Percentiles rank a stretch among this genome's conserved stretches.
phyloP scores from a whole-genome alignment of 2,888 invertebrate species.

The Gastrophysa polygoni region DNA sequence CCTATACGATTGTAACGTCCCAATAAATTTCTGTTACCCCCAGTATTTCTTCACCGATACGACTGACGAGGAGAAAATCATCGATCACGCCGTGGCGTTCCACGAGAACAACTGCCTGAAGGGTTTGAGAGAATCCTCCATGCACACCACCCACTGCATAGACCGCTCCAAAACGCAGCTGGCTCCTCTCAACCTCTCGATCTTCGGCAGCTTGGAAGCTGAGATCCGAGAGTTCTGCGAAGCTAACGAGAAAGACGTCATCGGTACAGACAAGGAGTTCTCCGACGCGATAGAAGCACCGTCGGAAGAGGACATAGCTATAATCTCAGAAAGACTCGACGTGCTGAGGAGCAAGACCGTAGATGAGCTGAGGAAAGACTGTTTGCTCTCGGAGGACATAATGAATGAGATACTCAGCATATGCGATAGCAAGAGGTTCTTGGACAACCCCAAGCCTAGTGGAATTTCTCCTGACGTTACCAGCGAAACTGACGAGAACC shows the following conservation, averaged over 20 bases:
- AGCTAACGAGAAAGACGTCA: not conserved
- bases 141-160: slow-evolving; percentile 11
- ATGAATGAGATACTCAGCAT: slow-evolving; percentile 25
- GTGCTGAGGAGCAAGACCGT: slow-evolving; percentile 13
- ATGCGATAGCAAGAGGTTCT: not conserved
- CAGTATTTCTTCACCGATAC: slow-evolving; percentile 36
- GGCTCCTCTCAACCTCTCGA: slow-evolving; percentile 3
- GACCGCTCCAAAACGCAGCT: slow-evolving; percentile 18
- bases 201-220: slow-evolving; percentile 8
- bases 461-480: not conserved
- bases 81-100: slow-evolving; percentile 13
- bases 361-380: slow-evolving; percentile 14
- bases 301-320: not conserved
- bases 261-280: no score
- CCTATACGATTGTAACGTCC: slow-evolving; percentile 30
- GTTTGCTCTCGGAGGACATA: slow-evolving; percentile 26
- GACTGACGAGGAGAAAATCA: slow-evolving; percentile 17
- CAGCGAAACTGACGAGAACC: no score
- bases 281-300: not conserved
- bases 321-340: slow-evolving; percentile 7
- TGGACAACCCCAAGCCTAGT: no score
- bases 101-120: slow-evolving; percentile 18
- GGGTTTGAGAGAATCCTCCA: not conserved
- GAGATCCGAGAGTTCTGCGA: slow-evolving; percentile 9
- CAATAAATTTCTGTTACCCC: slow-evolving; percentile 39